Conservation (phyloP, 2,888 invertebrate species). For the Sthenelais limicola region DNA sequence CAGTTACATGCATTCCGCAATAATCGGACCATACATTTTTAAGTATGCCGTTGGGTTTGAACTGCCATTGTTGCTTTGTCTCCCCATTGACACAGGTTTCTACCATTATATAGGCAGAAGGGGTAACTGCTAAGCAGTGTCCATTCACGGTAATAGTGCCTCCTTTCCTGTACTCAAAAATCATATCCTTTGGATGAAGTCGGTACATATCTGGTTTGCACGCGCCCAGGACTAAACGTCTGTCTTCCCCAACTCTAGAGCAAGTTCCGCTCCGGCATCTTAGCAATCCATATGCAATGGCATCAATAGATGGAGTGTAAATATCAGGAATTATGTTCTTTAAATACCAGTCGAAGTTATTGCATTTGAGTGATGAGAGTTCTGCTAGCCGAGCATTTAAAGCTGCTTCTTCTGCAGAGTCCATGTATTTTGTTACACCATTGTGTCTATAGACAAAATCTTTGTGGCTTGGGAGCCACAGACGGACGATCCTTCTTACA, state of each 20-base stretch:
- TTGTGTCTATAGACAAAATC: slow-evolving; percentile 43
- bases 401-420: neutral
- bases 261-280: slow-evolving; percentile 48
- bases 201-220: slow-evolving; percentile 47
- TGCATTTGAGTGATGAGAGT: slow-evolving; percentile 38
- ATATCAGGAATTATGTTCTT: slow-evolving; percentile 47
- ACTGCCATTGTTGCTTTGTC: slow-evolving; percentile 41
- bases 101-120: slow-evolving; percentile 45
- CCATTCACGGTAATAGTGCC: slow-evolving; percentile 44
- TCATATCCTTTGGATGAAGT: slow-evolving; percentile 34
- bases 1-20: slow-evolving; percentile 56
- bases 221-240: slow-evolving; percentile 47
- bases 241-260: slow-evolving; percentile 41
- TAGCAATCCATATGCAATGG: slow-evolving; percentile 49
- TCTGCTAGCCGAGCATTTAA: slow-evolving; percentile 1
- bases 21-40: slow-evolving; percentile 47
- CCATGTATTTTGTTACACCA: slow-evolving; percentile 2
- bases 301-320: slow-evolving; percentile 43
- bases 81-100: slow-evolving; percentile 9
- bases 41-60: slow-evolving; percentile 4
- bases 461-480: slow-evolving; percentile 49
- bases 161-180: slow-evolving; percentile 48
- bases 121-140: slow-evolving; percentile 48
- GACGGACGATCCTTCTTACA: slow-evolving; percentile 45
- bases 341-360: slow-evolving; percentile 50